These are phyloP conservation scores for Anarhynchus alexandrinus DNA, from an alignment of 2,113 vertebrate genomes.

Conservation along the genomic window DNA sequence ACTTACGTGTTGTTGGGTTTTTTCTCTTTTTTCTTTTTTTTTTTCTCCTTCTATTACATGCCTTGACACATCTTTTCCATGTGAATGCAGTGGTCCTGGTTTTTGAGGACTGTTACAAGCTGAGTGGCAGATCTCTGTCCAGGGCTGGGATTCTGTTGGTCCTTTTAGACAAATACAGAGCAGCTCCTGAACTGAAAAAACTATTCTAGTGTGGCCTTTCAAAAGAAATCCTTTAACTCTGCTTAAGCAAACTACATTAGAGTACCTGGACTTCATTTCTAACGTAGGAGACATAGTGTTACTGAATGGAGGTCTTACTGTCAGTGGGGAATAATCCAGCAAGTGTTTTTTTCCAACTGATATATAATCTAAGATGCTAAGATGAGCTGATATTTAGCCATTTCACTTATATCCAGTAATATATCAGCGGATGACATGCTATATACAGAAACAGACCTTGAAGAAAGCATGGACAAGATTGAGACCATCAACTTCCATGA, in stretches of 20 bases:
- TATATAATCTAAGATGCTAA: background rate
- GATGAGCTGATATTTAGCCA: background rate
- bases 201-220: background rate
- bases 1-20: background rate
- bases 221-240: background rate
- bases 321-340: background rate
- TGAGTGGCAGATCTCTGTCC: background rate
- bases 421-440: constrained; percentile 99
- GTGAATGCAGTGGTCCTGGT: background rate
- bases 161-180: background rate
- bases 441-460: constrained; percentile 94
- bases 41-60: background rate
- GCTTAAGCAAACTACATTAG: background rate
- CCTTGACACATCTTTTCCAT: background rate
- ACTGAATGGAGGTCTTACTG: background rate
- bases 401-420: constrained; percentile 77
- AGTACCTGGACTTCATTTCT: background rate
- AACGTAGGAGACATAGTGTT: fast-evolving
- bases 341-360: background rate
- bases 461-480: constrained; percentile 99
- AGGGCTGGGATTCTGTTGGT: background rate
- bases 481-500: constrained; percentile 99
- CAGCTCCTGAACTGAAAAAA: background rate
- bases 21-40: background rate
- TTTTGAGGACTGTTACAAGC: background rate